A percentile compares a stretch with the other conserved stretches of the same genome.
phyloP scores from a whole-genome alignment of 2,797 vertebrate genomes.

The Salmo trutta region DNA sequence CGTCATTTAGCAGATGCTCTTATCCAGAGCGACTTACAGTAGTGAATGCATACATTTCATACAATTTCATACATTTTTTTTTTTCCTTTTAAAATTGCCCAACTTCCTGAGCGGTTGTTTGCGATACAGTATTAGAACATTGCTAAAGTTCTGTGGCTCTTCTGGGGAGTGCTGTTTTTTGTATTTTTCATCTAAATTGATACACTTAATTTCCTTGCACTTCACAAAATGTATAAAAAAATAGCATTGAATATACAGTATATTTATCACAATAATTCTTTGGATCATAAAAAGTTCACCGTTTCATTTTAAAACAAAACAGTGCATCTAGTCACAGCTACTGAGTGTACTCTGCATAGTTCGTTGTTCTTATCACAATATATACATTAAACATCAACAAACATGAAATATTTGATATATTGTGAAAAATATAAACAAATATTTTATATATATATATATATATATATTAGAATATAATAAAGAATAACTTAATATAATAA shows the following conservation, averaged over 20 bases:
- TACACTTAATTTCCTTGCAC: slow-evolving; percentile 13
- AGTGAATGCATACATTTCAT: too few species aligned
- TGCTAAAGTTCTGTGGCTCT: not conserved
- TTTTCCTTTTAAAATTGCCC: too few species aligned
- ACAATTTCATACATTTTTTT: too few species aligned
- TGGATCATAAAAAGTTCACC: slow-evolving; percentile 54
- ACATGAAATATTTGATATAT: not conserved
- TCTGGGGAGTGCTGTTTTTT: not conserved
- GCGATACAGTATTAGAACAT: slow-evolving; percentile 4
- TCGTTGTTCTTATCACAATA: slow-evolving; percentile 43
- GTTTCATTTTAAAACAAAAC: slow-evolving; percentile 33
- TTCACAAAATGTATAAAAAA: slow-evolving; percentile 49
- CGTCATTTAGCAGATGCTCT: too few species aligned
- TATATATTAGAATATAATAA: too few species aligned
- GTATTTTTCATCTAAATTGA: not conserved
- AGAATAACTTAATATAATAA: too few species aligned
- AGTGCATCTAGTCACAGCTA: slow-evolving; percentile 31
- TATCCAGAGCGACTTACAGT: too few species aligned
- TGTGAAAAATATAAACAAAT: slow-evolving; percentile 53
- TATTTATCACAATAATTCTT: slow-evolving; percentile 54
- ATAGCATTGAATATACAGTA: slow-evolving; percentile 41
- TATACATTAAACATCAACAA: not conserved
- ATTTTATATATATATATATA: slow-evolving; percentile 46
- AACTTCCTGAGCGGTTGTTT: too few species aligned
- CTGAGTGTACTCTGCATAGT: slow-evolving; percentile 68